phyloP scores from a whole-genome alignment of 2,797 vertebrate species.

The Phalanger gymnotis region DNA sequence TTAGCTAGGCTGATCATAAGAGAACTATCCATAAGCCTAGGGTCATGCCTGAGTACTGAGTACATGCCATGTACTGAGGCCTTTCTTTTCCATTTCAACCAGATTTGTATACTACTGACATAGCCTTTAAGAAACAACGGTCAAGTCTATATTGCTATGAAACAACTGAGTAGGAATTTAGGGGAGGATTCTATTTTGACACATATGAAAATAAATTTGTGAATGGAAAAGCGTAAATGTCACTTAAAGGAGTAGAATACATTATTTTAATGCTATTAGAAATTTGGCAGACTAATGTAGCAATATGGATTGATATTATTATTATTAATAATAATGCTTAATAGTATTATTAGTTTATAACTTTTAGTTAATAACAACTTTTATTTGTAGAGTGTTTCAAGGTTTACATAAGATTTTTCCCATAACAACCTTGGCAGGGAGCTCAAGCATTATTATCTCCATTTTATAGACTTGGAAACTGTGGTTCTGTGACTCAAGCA shows the following conservation, averaged over 20 bases:
- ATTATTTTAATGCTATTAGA: background rate
- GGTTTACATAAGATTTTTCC: background rate
- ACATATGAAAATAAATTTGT: background rate
- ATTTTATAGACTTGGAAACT: background rate
- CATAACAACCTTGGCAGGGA: background rate
- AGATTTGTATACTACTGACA: background rate
- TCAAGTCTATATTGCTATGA: background rate
- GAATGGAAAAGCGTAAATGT: background rate
- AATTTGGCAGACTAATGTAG: background rate
- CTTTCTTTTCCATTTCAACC: background rate
- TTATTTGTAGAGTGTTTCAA: background rate
- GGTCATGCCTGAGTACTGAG: background rate
- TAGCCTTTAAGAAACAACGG: background rate
- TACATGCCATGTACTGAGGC: too few relatives aligned
- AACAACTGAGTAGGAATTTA: background rate
- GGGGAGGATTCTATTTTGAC: background rate
- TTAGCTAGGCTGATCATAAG: background rate
- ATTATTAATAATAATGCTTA: background rate
- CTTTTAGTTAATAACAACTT: background rate
- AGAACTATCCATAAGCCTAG: background rate
- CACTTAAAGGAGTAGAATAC: background rate
- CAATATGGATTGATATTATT: background rate
- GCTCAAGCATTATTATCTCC: background rate
- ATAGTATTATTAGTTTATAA: background rate
- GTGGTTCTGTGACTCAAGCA: background rate